Percentiles rank a stretch among this genome's conserved stretches.
Conservation (phyloP, 2,888 invertebrate genomes). For the Anoncus sp. region DNA sequence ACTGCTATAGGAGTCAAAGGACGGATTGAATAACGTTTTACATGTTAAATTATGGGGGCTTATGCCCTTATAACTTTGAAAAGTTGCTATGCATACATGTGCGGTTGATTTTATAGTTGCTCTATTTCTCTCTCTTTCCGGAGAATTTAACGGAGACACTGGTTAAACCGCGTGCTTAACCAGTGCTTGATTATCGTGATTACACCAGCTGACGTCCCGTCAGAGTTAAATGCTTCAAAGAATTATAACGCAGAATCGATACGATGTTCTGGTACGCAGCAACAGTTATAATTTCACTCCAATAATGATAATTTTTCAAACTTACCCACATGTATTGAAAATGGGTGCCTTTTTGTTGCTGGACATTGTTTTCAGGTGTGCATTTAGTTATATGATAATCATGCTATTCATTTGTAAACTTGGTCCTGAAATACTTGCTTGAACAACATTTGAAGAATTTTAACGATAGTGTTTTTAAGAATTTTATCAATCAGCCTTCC, state of each 20-base stretch:
- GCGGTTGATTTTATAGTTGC: slow-evolving; percentile 17
- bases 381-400: too few relatives aligned
- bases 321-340: neutral
- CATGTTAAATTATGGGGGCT: neutral
- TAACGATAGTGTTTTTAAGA: too few relatives aligned
- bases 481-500: too few relatives aligned
- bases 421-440: too few relatives aligned
- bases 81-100: neutral
- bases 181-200: slow-evolving; percentile 51
- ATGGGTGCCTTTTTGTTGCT: too few relatives aligned
- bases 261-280: neutral
- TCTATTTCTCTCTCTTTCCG: neutral
- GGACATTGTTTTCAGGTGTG: too few relatives aligned
- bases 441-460: too few relatives aligned
- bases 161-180: slow-evolving; percentile 52
- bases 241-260: slow-evolving; percentile 6
- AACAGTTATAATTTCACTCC: slow-evolving; percentile 2
- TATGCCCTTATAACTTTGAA: neutral
- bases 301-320: neutral
- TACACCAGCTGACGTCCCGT: slow-evolving; percentile 14
- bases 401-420: too few relatives aligned
- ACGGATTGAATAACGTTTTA: neutral
- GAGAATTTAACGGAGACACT: slow-evolving; percentile 16
- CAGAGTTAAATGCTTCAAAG: slow-evolving; percentile 15
- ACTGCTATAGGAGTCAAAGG: neutral